Base-by-base conservation (phyloP, 2,888 invertebrate genomes). In the Coelogynopora nodosa region DNA sequence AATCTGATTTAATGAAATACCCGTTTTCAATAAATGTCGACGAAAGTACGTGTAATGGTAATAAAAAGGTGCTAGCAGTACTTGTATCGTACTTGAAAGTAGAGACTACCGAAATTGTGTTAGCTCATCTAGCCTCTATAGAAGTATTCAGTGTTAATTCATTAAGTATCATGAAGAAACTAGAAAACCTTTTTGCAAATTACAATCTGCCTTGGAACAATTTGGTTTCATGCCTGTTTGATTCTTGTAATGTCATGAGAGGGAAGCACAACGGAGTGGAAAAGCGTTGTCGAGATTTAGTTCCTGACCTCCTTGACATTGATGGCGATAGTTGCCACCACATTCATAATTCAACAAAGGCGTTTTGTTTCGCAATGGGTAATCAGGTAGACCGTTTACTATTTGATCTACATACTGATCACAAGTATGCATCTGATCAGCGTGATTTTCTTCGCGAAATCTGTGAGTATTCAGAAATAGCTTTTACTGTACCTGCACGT, bases 321-420 rank as follows among this genome's bases (percentile, higher is more conserved):
- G 80, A 80, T n/a, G 80, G 80, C 26, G 80, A 80, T 82, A 30
- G 30, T 82, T 82, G 82, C 31, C 82, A 82, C 82, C 82, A 82
- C 23, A 82, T 82, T 18, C 82, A 82, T 31, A 82, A 82, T 31
- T 82, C 82, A 26, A 82, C 82, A 13, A 82, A 82, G 27, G 82
- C 27, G 2, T 30, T 82, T 82, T 82, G 82, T 74, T 74, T 74
- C 27, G 74, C 27, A 74, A 74, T 74, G 74, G 74, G 74, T 74
- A 74, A 74, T 13, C 74, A 74, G 74, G 74, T 26, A 74, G 74
- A 74, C 18, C 74, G 74, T 74, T 74, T 74, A 74, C 74, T 74
- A 74, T 74, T 74, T 74, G 74, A 74, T 74, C 74, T 74, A 74
- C 74, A 74, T 74, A 74, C 74, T 74, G 74, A 74, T 74, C 74